phyloP scores from a whole-genome alignment of 2,113 vertebrate genomes.

The Microcebus jonahi region DNA sequence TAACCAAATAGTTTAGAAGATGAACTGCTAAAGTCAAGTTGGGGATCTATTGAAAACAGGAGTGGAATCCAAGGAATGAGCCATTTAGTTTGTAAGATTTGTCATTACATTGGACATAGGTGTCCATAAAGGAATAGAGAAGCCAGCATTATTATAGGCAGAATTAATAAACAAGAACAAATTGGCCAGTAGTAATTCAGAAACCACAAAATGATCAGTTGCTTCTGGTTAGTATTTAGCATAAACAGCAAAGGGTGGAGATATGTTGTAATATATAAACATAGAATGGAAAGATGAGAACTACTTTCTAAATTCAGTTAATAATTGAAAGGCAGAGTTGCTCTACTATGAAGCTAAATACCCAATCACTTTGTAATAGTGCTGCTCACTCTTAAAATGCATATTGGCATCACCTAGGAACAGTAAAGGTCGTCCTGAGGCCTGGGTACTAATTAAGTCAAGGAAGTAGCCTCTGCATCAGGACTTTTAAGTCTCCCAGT shows the following conservation, averaged over 20 bases:
- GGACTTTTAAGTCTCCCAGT: not conserved
- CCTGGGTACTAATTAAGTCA: not conserved
- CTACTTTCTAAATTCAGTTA: not conserved
- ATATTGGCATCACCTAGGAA: not conserved
- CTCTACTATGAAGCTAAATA: not conserved
- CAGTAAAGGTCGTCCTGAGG: not conserved
- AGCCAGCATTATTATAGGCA: not conserved
- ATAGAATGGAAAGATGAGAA: not conserved
- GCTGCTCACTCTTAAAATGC: not conserved
- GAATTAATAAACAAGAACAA: not conserved
- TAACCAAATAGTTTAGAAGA: not conserved
- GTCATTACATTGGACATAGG: not conserved
- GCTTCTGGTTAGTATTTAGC: not conserved
- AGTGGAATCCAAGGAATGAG: not conserved
- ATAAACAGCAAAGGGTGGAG: not conserved
- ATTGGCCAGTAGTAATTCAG: not conserved
- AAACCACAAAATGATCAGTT: conserved; percentile 2
- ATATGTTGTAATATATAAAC: not conserved
- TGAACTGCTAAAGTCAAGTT: not conserved
- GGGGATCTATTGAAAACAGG: not conserved
- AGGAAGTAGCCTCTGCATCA: not conserved
- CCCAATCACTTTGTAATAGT: not conserved
- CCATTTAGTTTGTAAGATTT: not conserved
- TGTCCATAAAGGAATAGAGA: not conserved
- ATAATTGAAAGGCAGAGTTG: not conserved